phyloP scores from a whole-genome alignment of 2,797 vertebrate genomes.

The Ptychadena robeensis region DNA sequence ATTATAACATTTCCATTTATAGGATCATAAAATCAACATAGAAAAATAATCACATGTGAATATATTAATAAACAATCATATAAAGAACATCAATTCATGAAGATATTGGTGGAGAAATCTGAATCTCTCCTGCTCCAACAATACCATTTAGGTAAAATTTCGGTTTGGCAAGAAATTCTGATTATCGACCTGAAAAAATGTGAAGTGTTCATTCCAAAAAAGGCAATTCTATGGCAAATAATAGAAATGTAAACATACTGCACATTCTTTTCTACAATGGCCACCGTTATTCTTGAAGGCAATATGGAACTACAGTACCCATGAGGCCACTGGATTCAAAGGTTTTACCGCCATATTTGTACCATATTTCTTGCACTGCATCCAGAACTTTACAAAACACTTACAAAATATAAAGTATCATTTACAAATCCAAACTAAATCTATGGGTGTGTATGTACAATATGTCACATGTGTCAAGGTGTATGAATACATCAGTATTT shows the following conservation, averaged over 20 bases:
- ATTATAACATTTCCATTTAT: too few species aligned
- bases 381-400: not conserved
- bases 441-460: not conserved
- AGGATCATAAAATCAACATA: too few species aligned
- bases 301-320: not conserved
- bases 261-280: not conserved
- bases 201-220: not conserved
- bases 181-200: not conserved
- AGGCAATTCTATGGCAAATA: not conserved
- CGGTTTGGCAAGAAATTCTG: too few species aligned
- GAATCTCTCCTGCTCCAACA: too few species aligned
- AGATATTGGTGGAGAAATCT: too few species aligned
- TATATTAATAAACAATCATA: too few species aligned
- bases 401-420: not conserved
- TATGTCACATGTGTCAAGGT: not conserved
- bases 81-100: too few species aligned
- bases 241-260: slow-evolving; percentile 25
- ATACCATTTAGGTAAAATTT: too few species aligned
- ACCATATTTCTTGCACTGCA: not conserved
- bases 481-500: too few species aligned
- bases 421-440: not conserved
- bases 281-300: not conserved
- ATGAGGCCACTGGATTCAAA: not conserved
- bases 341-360: not conserved
- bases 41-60: too few species aligned